Evolutionary conservation across 2,888 invertebrate genomes (phyloP).

Genomic region (Trichogramma dendrolimi): DNA sequence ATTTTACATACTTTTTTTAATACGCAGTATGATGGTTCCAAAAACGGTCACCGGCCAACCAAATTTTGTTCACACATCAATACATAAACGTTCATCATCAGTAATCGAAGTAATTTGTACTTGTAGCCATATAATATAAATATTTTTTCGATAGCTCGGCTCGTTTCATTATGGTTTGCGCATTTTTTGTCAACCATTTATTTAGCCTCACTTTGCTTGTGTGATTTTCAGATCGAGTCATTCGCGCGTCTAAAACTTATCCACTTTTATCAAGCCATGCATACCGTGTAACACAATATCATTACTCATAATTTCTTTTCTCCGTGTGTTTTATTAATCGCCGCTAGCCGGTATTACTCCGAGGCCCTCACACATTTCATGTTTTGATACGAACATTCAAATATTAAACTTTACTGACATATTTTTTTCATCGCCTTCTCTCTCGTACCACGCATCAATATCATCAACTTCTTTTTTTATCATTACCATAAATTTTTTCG

Average conservation of each 20-base stretch:
- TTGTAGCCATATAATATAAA: constrained; percentile 54
- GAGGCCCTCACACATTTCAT: constrained; percentile 49
- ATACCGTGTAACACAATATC: neutral
- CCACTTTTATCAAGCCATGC: neutral
- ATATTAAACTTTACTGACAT: constrained; percentile 29
- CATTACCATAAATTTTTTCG: constrained; percentile 34
- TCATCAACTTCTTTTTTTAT: constrained; percentile 23
- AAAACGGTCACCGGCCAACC: constrained; percentile 54
- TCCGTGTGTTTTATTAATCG: constrained; percentile 31
- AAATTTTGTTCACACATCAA: constrained; percentile 53
- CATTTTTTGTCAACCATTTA: constrained; percentile 34
- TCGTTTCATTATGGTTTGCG: constrained; percentile 38
- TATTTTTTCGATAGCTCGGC: constrained; percentile 50
- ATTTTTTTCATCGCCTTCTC: constrained; percentile 27
- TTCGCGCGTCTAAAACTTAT: constrained; percentile 15
- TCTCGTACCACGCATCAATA: constrained; percentile 20
- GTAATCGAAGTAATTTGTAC: constrained; percentile 54
- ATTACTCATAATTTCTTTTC: constrained; percentile 26
- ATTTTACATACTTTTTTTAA: constrained; percentile 51
- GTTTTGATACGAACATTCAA: constrained; percentile 52
- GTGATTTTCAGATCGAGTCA: constrained; percentile 29
- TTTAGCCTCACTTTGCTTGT: constrained; percentile 32
- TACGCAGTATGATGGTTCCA: constrained; percentile 53
- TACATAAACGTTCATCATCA: constrained; percentile 49
- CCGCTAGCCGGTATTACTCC: constrained; percentile 46